These are phyloP conservation scores for Coelopa frigida DNA, from an alignment of 1,140 invertebrate genomes.

Conservation along the genomic window DNA sequence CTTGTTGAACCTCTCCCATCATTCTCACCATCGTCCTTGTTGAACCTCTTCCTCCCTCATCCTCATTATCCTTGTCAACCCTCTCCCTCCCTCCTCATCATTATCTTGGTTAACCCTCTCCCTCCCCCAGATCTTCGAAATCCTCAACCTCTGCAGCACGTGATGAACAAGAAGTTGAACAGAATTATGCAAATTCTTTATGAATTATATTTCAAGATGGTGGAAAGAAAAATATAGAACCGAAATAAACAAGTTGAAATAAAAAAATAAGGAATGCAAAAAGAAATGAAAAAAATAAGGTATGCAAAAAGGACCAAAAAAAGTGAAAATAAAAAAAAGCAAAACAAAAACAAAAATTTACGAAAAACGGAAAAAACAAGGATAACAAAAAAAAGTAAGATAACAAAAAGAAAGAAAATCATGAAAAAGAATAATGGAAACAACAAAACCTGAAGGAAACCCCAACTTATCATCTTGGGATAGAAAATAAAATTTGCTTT, in stretches of 20 bases:
- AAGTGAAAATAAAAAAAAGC: neutral
- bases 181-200: no score
- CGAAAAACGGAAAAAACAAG: neutral
- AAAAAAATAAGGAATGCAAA: neutral
- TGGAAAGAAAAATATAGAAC: neutral
- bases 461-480: no score
- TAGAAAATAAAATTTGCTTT: no score
- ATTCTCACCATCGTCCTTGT: no score
- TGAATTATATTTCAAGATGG: no score
- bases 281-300: neutral
- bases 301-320: neutral
- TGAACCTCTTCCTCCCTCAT: neutral
- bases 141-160: no score
- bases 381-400: neutral
- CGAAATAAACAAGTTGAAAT: neutral
- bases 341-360: neutral
- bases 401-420: no score
- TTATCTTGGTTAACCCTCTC: neutral
- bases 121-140: no score
- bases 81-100: neutral
- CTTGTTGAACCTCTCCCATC: no score
- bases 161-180: no score
- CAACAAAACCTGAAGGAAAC: no score
- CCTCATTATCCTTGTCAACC: neutral
- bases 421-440: no score